A percentile compares a stretch with the other conserved stretches of the same genome.
phyloP scores from a whole-genome alignment of 2,797 vertebrate species.

The Danio kyathit region DNA sequence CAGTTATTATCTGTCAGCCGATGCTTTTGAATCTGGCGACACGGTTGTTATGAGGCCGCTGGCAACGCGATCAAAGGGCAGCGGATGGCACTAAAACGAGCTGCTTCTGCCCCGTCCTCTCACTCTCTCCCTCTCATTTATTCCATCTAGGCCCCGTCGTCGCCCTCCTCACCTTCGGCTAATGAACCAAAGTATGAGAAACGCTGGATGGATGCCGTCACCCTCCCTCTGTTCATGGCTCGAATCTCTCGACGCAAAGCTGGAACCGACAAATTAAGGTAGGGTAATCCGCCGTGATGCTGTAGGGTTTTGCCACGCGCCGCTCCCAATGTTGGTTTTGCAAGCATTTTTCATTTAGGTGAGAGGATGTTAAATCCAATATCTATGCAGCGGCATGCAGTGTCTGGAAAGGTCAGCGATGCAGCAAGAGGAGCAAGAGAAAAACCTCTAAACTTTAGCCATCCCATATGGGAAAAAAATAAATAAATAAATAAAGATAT shows the following conservation, averaged over 20 bases:
- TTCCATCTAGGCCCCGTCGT: constrained; percentile 85
- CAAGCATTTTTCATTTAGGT: constrained; percentile 69
- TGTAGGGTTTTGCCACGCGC: constrained; percentile 66
- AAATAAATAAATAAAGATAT: too few relatives aligned
- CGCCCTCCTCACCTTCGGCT: constrained; percentile 87
- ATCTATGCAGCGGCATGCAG: constrained; percentile 79
- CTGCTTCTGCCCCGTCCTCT: constrained; percentile 51
- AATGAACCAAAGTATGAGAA: constrained; percentile 95
- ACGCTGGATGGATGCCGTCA: constrained; percentile 90
- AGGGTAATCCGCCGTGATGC: constrained; percentile 77
- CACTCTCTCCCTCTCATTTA: constrained; percentile 69
- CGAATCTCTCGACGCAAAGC: constrained; percentile 92
- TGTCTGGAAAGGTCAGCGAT: constrained; percentile 73
- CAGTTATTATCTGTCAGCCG: constrained; percentile 44
- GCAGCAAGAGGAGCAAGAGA: constrained; percentile 41
- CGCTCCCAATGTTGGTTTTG: constrained; percentile 71
- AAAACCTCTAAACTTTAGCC: constrained; percentile 42
- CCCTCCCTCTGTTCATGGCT: constrained; percentile 89
- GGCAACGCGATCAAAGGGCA: constrained; percentile 53
- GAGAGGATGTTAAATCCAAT: constrained; percentile 73
- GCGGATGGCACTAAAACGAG: constrained; percentile 53
- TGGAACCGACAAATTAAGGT: constrained; percentile 91
- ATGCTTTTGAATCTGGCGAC: constrained; percentile 30
- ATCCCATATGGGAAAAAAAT: neutral
- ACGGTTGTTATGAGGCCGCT: constrained; percentile 39